Evolutionary conservation across 2,888 invertebrate genomes (phyloP).

Genomic region (Melolontha melolontha): DNA sequence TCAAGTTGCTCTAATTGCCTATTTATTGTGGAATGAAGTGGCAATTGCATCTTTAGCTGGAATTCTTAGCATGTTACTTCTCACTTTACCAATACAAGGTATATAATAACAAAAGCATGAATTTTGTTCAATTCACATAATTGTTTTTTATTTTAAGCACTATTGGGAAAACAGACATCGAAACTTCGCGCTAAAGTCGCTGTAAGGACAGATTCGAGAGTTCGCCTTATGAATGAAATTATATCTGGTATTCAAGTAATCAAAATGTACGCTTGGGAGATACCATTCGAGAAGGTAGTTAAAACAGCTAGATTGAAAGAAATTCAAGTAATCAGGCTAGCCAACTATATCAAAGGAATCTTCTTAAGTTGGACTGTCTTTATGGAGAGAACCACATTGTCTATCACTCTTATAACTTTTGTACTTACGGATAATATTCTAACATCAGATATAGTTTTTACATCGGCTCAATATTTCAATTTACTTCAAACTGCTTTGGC

Average conservation of each 20-base stretch:
- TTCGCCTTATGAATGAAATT: conserved; percentile 77
- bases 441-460: conserved; percentile 63
- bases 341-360: conserved; percentile 73
- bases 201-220: conserved; percentile 70
- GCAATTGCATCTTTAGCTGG: conserved; percentile 72
- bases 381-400: conserved; percentile 83
- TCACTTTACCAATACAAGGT: conserved; percentile 64
- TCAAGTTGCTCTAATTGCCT: conserved; percentile 73
- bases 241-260: conserved; percentile 76
- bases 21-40: conserved; percentile 70
- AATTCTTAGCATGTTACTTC: conserved; percentile 68
- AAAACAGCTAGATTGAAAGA: conserved; percentile 43
- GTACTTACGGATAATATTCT: conserved; percentile 75
- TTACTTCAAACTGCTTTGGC: conserved; percentile 68
- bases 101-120: background rate
- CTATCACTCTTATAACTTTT: conserved; percentile 80
- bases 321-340: conserved; percentile 48
- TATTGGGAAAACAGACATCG: conserved; percentile 76
- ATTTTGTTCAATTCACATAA: background rate
- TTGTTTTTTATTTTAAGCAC: conserved; percentile 45
- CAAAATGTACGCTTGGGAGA: conserved; percentile 81
- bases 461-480: conserved; percentile 66
- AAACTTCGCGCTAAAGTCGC: conserved; percentile 63
- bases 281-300: conserved; percentile 68
- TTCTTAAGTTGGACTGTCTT: conserved; percentile 81